Evolutionary conservation across 2,797 vertebrate genomes (phyloP), one percentile per base, ranked within the genome.

Genomic region (Megaceryle alcyon): DNA sequence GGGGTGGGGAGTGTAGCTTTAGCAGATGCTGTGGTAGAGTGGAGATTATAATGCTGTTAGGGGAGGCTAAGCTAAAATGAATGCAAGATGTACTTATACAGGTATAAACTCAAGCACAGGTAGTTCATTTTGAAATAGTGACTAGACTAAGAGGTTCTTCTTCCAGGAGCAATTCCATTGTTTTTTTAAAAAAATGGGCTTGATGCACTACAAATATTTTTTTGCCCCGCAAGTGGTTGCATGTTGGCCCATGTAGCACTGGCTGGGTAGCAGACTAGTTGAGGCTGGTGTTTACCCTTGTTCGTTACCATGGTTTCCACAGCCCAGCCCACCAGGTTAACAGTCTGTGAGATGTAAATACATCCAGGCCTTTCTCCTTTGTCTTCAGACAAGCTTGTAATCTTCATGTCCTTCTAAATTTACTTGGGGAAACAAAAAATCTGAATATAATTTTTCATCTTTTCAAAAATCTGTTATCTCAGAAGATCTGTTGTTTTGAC

Each of bases 191-290:
- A 65, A 78, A n/a, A 28, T 7, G 13, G 33, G 17, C 54, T 64
- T 53, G 8, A 18, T 60, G 31, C 21, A 28, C 22, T 60, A 46
- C 43, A 44, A 66, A 53, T 25, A 53, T 51, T 7, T 11, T 18
- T 56, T 70, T 35, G 35, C 33, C 25, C 53, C 49, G 37, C 0
- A 0, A 41, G 63, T 15, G 56, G 11, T n/a, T 18, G 12, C 20
- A 1, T 7, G 3, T n/a, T 76, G 82, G 37, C 31, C 71, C 14
- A 3, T 2, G 33, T n/a, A 49, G 79, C 33, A 33, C 31, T 57
- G 54, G 10, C 17, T 19, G 35, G 22, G 37, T 14, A 29, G n/a
- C 1, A 0, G 41, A 28, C 8, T 16, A 15, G 25, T 21, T 14
- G 10, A 63, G 56, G 41, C 19, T 77, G 64, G 15, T 0, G 0